Evolutionary conservation across 2,888 invertebrate species (phyloP).

Genomic region (Machimus rusticus): DNA sequence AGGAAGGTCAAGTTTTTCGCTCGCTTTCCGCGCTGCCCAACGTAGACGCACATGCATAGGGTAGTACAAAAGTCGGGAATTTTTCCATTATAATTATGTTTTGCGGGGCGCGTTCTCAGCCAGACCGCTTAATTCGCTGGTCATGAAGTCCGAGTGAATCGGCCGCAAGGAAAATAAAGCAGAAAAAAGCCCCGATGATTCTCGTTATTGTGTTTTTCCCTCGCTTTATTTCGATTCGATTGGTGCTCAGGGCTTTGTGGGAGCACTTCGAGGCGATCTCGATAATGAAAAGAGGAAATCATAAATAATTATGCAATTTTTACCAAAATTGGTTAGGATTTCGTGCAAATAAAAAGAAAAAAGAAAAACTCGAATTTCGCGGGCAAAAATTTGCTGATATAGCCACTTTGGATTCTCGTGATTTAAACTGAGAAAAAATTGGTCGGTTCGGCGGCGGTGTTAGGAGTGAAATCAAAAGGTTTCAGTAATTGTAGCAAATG

Average conservation of each 20-base stretch:
- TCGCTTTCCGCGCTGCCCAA: not conserved
- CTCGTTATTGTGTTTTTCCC: not conserved
- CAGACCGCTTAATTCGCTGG: not conserved
- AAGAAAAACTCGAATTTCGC: not conserved
- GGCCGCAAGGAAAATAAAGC: not conserved
- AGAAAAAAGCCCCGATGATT: not conserved
- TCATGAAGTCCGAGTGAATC: not conserved
- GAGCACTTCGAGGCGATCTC: not conserved
- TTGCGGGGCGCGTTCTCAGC: not conserved
- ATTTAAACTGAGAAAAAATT: not conserved
- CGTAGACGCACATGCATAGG: not conserved
- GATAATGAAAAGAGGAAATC: not conserved
- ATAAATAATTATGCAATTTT: not conserved
- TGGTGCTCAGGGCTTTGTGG: not conserved
- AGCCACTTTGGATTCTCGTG: not conserved
- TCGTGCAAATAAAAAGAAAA: not conserved
- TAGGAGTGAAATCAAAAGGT: not conserved
- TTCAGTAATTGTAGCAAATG: not conserved
- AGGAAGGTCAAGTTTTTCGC: constrained; percentile 5
- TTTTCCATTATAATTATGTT: not conserved
- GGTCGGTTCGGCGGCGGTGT: not conserved
- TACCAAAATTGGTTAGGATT: not conserved
- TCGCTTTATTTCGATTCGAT: not conserved
- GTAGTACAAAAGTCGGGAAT: not conserved
- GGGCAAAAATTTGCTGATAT: not conserved